Evolutionary conservation across 2,113 vertebrate species (phyloP).

Genomic region (Colinus virginianus): DNA sequence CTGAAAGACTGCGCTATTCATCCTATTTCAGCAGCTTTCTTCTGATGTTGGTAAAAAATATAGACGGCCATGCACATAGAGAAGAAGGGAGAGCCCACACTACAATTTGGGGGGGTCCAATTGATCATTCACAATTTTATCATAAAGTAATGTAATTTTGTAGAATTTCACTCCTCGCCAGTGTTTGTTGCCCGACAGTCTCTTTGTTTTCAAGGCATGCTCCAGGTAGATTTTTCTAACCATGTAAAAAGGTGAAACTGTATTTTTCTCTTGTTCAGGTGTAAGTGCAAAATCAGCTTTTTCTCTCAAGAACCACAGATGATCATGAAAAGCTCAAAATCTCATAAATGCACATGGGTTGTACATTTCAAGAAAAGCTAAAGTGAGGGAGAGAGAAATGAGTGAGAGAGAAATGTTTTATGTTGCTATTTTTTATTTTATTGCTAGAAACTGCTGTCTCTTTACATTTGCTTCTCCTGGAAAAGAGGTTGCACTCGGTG

Average conservation of each 20-base stretch:
- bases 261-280: background rate
- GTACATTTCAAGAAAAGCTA: conserved; percentile 40
- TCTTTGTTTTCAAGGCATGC: conserved; percentile 6
- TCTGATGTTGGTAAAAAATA: background rate
- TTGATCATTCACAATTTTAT: conserved; percentile 29
- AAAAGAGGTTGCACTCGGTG: background rate
- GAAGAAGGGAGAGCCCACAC: background rate
- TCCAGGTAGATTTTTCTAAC: conserved; percentile 3
- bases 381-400: conserved; percentile 1
- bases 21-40: background rate
- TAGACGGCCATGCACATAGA: background rate
- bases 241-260: background rate
- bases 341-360: background rate
- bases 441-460: conserved; percentile 63
- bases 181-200: background rate
- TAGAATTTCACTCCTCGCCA: conserved; percentile 21
- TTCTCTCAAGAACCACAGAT: conserved; percentile 10
- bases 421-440: conserved; percentile 33
- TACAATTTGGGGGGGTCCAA: background rate
- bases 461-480: conserved; percentile 66
- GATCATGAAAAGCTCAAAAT: conserved; percentile 30
- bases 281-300: conserved; percentile 39
- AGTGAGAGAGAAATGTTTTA: background rate
- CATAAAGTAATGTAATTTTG: background rate
- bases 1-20: background rate